Conservation (phyloP, 92 coral and sea anemone species). For the Paragorgia papillata region DNA sequence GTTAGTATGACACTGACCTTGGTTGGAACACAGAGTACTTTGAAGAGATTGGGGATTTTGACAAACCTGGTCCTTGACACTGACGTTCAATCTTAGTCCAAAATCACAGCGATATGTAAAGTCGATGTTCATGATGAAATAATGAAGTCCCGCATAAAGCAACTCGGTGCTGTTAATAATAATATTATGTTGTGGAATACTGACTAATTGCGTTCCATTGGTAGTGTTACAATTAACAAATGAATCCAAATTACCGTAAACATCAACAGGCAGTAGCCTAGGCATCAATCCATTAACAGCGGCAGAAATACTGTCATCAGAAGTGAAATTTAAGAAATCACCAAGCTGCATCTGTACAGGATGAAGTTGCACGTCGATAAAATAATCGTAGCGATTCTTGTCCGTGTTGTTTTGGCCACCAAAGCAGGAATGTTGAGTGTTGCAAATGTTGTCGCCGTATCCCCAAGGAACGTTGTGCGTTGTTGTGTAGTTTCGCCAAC, state of each 20-base stretch:
- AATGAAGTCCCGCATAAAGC: slow-evolving; percentile 70
- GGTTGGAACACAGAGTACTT: slow-evolving; percentile 64
- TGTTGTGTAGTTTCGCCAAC: slow-evolving; percentile 84
- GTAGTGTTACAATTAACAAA: slow-evolving; percentile 78
- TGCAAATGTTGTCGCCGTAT: slow-evolving; percentile 81
- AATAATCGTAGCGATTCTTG: slow-evolving; percentile 67
- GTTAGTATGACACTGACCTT: slow-evolving; percentile 86
- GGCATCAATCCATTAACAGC: slow-evolving; percentile 76
- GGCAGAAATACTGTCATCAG: slow-evolving; percentile 73
- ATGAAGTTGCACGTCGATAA: slow-evolving; percentile 85
- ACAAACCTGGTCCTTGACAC: slow-evolving; percentile 84
- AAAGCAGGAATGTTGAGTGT: slow-evolving; percentile 86
- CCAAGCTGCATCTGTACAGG: slow-evolving; percentile 94
- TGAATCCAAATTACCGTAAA: slow-evolving; percentile 59
- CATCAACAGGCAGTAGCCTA: slow-evolving; percentile 60
- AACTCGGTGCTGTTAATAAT: slow-evolving; percentile 61
- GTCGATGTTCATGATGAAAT: slow-evolving; percentile 89
- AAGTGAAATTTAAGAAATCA: slow-evolving; percentile 81
- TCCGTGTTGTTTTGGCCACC: slow-evolving; percentile 71
- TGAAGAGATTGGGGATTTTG: slow-evolving; percentile 53
- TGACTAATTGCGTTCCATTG: slow-evolving; percentile 72
- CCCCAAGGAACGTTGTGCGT: slow-evolving; percentile 74
- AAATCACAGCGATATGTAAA: slow-evolving; percentile 90
- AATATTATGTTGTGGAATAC: slow-evolving; percentile 49
- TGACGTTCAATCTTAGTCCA: slow-evolving; percentile 96